These are phyloP conservation scores for Triplophysa yarkandensis DNA, from an alignment of 2,797 vertebrate species.

Conservation along the genomic window DNA sequence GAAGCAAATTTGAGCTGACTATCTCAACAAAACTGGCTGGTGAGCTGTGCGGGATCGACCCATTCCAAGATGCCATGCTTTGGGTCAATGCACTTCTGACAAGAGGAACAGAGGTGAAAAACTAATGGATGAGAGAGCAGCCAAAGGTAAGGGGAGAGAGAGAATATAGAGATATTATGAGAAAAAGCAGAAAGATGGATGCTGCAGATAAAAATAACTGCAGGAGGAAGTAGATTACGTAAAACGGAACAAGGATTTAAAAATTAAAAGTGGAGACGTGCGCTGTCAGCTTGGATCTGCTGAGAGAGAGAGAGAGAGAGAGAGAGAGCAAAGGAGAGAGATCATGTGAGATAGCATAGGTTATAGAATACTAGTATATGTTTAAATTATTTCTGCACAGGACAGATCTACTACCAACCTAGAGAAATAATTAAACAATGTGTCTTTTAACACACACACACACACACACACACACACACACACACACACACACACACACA, in stretches of 20 bases:
- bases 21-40: not conserved
- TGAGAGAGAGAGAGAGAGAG: constrained; percentile 45
- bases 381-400: too few species aligned
- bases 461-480: too few species aligned
- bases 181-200: constrained; percentile 36
- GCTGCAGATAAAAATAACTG: constrained; percentile 72
- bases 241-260: constrained; percentile 73
- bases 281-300: constrained; percentile 66
- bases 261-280: constrained; percentile 72
- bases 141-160: not conserved
- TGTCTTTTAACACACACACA: too few species aligned
- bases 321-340: constrained; percentile 32
- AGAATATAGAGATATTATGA: constrained; percentile 3
- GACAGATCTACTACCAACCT: not conserved
- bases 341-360: constrained; percentile 11
- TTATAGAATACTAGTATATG: not conserved
- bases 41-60: constrained; percentile 5
- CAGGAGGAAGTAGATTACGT: constrained; percentile 69
- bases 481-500: too few species aligned
- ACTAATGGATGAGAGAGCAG: constrained; percentile 21
- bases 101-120: constrained; percentile 5
- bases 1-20: not conserved
- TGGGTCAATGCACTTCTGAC: constrained; percentile 13
- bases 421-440: not conserved
- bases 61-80: not conserved